Evolutionary conservation across 2,888 invertebrate genomes (phyloP), one percentile per base, ranked within the genome.

Genomic region (Nesidiocoris tenuis): DNA sequence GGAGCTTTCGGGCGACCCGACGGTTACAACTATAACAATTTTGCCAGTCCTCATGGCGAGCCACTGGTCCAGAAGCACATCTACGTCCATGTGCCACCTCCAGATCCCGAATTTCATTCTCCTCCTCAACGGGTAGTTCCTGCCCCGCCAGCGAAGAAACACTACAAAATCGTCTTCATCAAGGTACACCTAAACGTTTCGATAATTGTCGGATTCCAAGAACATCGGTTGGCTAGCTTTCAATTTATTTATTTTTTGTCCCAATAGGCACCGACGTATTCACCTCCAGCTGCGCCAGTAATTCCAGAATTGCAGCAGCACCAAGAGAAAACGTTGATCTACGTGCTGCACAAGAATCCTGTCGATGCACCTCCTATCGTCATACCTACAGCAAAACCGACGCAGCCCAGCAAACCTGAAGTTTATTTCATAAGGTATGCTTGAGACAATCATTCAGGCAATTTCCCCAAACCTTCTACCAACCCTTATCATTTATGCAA

Each of bases 121-220:
- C 80, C 79, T 2, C 80, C 79, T 21, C 80, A 79, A 24, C 78
- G 80, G 7, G 79, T 81, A 9, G 64, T 80, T 9, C 79, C 80
- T 0, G 78, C 79, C 16, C 79, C 80, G n/a, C 79, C 81, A 18
- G 80, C 81, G 5, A 81, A 80, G 67, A 80, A 81, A 68, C 81
- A 81, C 76, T 81, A 81, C 76, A 81, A 81, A 76, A 81, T 81
- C 23, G 81, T 81, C 18, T 81, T 81, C 78, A 81, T 81, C 76
- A 81, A 81, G 63, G 39, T 39, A 39, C 39, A 12, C 12, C n/a
- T n/a, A n/a, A n/a, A n/a, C n/a, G n/a, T n/a, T n/a, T n/a, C n/a
- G n/a, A n/a, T n/a, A n/a, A n/a, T n/a, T n/a, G n/a, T n/a, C n/a
- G n/a, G n/a, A n/a, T n/a, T n/a, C n/a, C n/a, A n/a, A n/a, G n/a